Conservation (phyloP, 1,140 invertebrate genomes). For the Saccostrea cuccullata region DNA sequence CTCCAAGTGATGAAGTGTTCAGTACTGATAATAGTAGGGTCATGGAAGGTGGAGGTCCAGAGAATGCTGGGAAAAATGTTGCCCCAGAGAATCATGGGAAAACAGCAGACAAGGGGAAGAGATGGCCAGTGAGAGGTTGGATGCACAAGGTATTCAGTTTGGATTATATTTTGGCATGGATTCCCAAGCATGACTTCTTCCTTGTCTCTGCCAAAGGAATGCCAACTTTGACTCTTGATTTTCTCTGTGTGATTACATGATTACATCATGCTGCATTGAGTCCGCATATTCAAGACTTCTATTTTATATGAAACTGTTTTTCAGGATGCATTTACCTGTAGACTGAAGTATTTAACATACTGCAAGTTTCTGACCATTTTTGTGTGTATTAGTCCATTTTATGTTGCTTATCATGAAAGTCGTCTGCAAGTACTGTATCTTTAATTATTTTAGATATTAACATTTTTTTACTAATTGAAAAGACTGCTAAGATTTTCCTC, state of each 20-base stretch:
- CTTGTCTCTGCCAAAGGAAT: constrained; percentile 8
- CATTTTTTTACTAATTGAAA: background rate
- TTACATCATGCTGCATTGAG: constrained; percentile 30
- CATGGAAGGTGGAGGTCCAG: background rate
- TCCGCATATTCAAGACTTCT: background rate
- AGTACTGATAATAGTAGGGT: constrained; percentile 2
- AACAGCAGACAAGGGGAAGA: background rate
- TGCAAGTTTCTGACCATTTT: background rate
- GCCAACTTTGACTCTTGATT: constrained; percentile 40
- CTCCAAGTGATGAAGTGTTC: background rate
- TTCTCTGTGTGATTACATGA: constrained; percentile 29
- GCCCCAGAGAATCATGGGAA: constrained; percentile 28
- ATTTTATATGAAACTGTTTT: background rate
- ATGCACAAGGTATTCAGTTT: constrained; percentile 20
- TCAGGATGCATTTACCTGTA: background rate
- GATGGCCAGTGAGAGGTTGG: constrained; percentile 13
- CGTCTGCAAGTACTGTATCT: background rate
- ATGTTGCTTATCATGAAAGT: background rate
- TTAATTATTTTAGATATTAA: background rate
- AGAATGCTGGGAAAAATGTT: background rate
- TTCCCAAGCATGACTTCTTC: constrained; percentile 18
- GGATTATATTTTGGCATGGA: constrained; percentile 3
- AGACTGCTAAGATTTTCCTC: background rate
- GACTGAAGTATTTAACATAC: constrained; percentile 8
- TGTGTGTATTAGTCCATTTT: background rate